Conservation (phyloP, 2,888 invertebrate genomes). For the Diplazon laetatorius region DNA sequence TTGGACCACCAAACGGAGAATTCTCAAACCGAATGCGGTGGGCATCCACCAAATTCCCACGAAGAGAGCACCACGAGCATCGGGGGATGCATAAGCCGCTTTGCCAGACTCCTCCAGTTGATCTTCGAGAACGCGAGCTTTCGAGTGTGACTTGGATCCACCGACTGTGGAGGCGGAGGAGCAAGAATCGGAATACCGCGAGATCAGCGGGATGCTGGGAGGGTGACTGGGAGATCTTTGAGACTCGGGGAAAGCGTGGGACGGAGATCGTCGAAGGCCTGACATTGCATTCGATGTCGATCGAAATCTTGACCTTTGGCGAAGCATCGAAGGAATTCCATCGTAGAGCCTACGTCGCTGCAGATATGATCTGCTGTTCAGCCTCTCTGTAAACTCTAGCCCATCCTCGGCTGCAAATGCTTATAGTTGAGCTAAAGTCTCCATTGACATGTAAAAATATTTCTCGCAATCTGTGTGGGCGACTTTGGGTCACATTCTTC, state of each 20-base stretch:
- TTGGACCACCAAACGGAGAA: too few relatives aligned
- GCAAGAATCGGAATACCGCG: slow-evolving; percentile 15
- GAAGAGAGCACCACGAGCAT: slow-evolving; percentile 39
- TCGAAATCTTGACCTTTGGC: slow-evolving; percentile 45
- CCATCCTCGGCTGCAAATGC: too few relatives aligned
- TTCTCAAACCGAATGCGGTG: slow-evolving; percentile 17
- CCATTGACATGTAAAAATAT: too few relatives aligned
- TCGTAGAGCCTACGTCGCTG: not conserved
- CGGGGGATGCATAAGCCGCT: slow-evolving; percentile 57
- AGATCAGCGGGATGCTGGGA: slow-evolving; percentile 2
- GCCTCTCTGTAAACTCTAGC: too few relatives aligned
- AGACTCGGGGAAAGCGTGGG: too few relatives aligned
- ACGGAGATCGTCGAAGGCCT: too few relatives aligned
- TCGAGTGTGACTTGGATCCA: slow-evolving; percentile 38
- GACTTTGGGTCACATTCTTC: too few relatives aligned
- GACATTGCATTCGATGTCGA: slow-evolving; percentile 18
- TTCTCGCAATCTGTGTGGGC: too few relatives aligned
- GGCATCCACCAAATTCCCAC: slow-evolving; percentile 35
- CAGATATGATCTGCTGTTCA: not conserved
- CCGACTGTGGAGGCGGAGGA: slow-evolving; percentile 10
- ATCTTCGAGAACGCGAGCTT: slow-evolving; percentile 47
- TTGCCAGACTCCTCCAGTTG: slow-evolving; percentile 48
- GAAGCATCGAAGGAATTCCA: slow-evolving; percentile 35
- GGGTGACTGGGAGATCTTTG: too few relatives aligned
- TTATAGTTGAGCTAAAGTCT: too few relatives aligned